Evolutionary conservation across 2,888 invertebrate genomes (phyloP), one percentile per base, ranked within the genome.

Genomic region (Amiota minor): DNA sequence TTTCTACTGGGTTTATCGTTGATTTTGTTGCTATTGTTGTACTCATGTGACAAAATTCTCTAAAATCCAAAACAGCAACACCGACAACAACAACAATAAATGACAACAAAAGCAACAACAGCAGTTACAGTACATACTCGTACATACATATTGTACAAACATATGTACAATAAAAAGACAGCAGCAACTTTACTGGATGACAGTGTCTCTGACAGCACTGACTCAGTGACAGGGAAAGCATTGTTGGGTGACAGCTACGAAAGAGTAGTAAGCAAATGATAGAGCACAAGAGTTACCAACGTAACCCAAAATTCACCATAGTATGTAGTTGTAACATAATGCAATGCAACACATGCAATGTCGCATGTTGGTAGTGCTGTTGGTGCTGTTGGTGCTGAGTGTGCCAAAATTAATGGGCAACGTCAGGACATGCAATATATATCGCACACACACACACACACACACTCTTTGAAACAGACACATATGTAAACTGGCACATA

Each of bases 181-280:
- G 35, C 45, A 12, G 67, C 53, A 53, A 16, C 53, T 59, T 20
- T 20, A 61, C 53, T 71, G 72, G 72, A 71, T 65, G 73, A 75
- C 75, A 75, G 55, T 73, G 75, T 68, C 62, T 70, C 68, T 73
- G 72, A 74, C 72, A 73, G 75, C 76, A 71, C 74, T 75, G 78
- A 73, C 76, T 75, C 76, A 74, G 70, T 77, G 85, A 85, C 84
- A 84, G 85, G 80, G 84, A 86, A 86, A 86, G 84, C 86, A 85
- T 85, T 83, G 83, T 83, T 81, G 81, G 79, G 75, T 85, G 86
- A 86, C 85, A 84, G 83, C 79, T 74, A 72, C 20, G 10, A 35
- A 35, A 35, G 35, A 35, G 35, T 35, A 35, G 16, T 20, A 59
- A 59, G 59, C 59, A 59, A 16, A 74, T 9, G 73, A 50, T 16